A percentile compares a stretch with the other conserved stretches of the same genome.
phyloP scores from a whole-genome alignment of 2,888 invertebrate species.

The Cataglyphis altisquamis region DNA sequence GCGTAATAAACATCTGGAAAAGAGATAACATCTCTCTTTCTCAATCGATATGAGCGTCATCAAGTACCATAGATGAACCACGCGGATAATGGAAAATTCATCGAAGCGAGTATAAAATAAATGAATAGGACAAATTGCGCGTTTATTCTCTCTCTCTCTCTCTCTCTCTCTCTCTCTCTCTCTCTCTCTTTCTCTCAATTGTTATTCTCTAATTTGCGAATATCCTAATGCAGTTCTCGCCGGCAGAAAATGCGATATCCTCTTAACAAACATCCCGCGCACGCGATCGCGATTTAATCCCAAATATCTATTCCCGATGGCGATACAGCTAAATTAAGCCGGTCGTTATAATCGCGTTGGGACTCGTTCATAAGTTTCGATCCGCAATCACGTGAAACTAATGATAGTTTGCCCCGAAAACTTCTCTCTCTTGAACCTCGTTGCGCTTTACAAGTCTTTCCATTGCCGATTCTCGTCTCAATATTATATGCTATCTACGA shows the following conservation, averaged over 20 bases:
- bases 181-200: background rate
- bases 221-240: slow-evolving; percentile 14
- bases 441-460: background rate
- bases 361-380: background rate
- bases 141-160: background rate
- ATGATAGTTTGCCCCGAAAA: background rate
- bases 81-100: slow-evolving; percentile 38
- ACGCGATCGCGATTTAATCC: slow-evolving; percentile 14
- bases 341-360: slow-evolving; percentile 20
- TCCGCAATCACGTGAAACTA: slow-evolving; percentile 29
- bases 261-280: slow-evolving; percentile 6
- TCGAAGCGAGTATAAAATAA: slow-evolving; percentile 32
- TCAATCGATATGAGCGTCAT: background rate
- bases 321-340: background rate
- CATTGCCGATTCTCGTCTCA: background rate
- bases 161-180: background rate
- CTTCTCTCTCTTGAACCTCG: background rate
- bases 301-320: slow-evolving; percentile 13
- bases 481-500: background rate
- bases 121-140: slow-evolving; percentile 35
- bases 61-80: background rate
- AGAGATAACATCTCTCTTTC: slow-evolving; percentile 6
- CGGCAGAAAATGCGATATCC: background rate
- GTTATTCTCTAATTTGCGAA: slow-evolving; percentile 44
- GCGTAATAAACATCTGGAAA: slow-evolving; percentile 38